Base-by-base conservation (phyloP, 1,140 invertebrate species). In the Drosophila sulfurigaster region DNA sequence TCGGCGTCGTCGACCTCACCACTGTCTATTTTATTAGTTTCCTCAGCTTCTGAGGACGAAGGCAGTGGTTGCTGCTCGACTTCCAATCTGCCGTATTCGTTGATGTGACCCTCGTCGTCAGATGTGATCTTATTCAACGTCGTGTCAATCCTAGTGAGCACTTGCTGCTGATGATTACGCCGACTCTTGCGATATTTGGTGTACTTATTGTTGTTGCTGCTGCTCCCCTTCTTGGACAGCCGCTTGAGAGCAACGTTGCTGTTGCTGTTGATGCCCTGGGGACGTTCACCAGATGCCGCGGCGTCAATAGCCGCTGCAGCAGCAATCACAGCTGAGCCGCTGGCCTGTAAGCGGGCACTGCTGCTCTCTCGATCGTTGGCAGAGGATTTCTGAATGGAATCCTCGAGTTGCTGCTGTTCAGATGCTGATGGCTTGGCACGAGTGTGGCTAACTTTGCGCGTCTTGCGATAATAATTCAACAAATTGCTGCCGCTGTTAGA, bases 401-500 rank as follows among this genome's bases (percentile, higher is more conserved):
- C 32, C 41, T 59, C 51, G 25, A 38, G 38, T 5, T 43, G 62
- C 6, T 57, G 30, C 38, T 75, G 71, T 8, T 30, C 20, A 59
- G 71, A 5, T 63, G 64, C 38, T 52, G 60, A 11, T 1, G 56
- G 20, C 60, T 86, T 85, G 38, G 56, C 68, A 43, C 83, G 87
- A 5, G 73, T 81, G 56, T 92, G 83, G 75, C 91, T 92, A 13
- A 85, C 77, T 69, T 91, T 92, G 38, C 91, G 86, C 57, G 91
- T 92, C 74, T 92, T 92, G 15, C 91, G 82, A 77, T 92, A 92
- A 66, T 92, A 92, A 56, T 91, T 92, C 4, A 92, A 73, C 66
- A 92, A 69, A 78, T 89, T 92, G 51, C 82, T 62, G 48, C 79
- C 64, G 54, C 70, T 62, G 45, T 67, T 51, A 15, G 46, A 49